Conservation (phyloP, 2,797 vertebrate species). For the Lophius americanus region DNA sequence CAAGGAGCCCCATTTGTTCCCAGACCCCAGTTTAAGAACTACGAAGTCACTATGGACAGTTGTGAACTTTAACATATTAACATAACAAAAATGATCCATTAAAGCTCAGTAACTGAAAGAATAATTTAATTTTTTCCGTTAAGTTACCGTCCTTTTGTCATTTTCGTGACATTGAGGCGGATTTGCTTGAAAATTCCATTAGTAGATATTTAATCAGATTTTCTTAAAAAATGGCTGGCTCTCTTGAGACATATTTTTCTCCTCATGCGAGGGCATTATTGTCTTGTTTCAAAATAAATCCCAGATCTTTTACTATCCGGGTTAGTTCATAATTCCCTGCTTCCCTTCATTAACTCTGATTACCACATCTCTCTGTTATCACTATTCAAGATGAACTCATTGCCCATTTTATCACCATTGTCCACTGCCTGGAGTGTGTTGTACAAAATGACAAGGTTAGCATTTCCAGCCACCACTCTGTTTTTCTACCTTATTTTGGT, state of each 20-base stretch:
- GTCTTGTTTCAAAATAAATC: slow-evolving; percentile 7
- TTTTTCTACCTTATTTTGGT: slow-evolving; percentile 21
- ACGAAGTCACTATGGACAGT: too few species aligned
- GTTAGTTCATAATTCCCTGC: slow-evolving; percentile 9
- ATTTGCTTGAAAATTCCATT: background rate
- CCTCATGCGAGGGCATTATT: background rate
- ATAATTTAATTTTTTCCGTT: too few species aligned
- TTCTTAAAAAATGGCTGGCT: slow-evolving; percentile 2
- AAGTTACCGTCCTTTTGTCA: background rate
- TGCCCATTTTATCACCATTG: slow-evolving; percentile 11
- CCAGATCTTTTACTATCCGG: slow-evolving; percentile 2
- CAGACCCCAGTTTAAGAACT: too few species aligned
- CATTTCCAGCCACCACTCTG: slow-evolving; percentile 75
- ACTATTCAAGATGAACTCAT: background rate
- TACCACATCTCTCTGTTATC: slow-evolving; percentile 2
- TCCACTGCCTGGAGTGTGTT: slow-evolving; percentile 22
- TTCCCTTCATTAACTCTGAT: slow-evolving; percentile 8
- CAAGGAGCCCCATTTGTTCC: too few species aligned
- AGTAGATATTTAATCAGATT: background rate
- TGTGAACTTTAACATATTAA: too few species aligned
- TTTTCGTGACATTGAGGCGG: background rate
- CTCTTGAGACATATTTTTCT: slow-evolving; percentile 6
- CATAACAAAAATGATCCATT: too few species aligned
- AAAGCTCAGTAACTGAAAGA: too few species aligned
- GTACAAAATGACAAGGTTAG: slow-evolving; percentile 82